Conservation (phyloP, 2,797 vertebrate genomes). For the Agapornis canus region DNA sequence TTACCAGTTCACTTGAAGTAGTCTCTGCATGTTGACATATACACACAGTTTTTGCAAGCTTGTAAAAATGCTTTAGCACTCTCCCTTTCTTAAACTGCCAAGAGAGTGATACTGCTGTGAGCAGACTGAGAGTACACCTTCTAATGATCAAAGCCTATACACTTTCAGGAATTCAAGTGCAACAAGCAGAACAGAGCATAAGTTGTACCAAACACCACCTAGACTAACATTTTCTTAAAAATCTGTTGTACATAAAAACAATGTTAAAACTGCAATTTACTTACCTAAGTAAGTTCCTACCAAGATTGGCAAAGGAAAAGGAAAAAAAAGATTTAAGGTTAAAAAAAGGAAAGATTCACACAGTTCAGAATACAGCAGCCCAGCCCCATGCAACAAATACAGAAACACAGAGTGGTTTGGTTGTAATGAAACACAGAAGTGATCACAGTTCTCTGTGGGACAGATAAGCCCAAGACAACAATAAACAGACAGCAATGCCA, state of each 20-base stretch:
- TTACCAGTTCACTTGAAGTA: background rate
- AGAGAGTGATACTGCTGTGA: background rate
- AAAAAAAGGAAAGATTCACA: slow-evolving; percentile 3
- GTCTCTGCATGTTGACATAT: background rate
- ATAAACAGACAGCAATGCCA: background rate
- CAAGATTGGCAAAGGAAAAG: slow-evolving; percentile 61
- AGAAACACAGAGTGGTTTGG: slow-evolving; percentile 2
- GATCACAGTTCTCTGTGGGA: background rate
- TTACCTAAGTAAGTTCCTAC: slow-evolving; percentile 82
- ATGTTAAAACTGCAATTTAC: slow-evolving; percentile 63
- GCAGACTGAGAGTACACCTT: background rate
- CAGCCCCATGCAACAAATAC: slow-evolving; percentile 38
- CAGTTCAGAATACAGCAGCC: slow-evolving; percentile 37
- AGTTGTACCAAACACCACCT: background rate
- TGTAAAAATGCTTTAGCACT: background rate
- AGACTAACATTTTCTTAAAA: background rate
- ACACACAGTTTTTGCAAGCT: background rate
- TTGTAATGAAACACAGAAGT: background rate
- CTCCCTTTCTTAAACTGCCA: background rate
- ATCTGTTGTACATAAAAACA: background rate
- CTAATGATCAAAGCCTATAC: background rate
- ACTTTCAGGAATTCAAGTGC: background rate
- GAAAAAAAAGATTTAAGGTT: slow-evolving; percentile 44
- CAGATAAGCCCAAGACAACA: slow-evolving; percentile 23
- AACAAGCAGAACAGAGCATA: background rate